A percentile compares a stretch with the other conserved stretches of the same genome.
phyloP scores from a whole-genome alignment of 2,888 invertebrate species.

The Philereme transversata region DNA sequence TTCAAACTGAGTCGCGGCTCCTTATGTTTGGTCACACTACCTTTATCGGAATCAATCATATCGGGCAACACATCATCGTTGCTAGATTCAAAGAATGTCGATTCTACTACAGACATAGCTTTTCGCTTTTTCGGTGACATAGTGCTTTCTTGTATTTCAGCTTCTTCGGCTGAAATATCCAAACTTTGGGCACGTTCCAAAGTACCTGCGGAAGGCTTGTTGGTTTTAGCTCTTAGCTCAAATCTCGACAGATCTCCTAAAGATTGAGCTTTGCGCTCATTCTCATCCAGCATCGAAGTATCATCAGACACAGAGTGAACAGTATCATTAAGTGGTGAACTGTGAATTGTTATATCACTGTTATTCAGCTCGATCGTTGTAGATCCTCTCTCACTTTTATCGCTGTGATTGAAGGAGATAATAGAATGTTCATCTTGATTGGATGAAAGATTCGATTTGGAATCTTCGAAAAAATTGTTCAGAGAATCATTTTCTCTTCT shows the following conservation, averaged over 20 bases:
- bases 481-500: slow-evolving; percentile 77
- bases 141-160: slow-evolving; percentile 71
- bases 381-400: slow-evolving; percentile 79
- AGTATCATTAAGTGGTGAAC: slow-evolving; percentile 84
- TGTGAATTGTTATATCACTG: slow-evolving; percentile 89
- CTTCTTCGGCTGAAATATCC: slow-evolving; percentile 86
- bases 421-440: slow-evolving; percentile 75
- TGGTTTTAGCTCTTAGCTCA: slow-evolving; percentile 70
- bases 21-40: slow-evolving; percentile 73
- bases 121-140: slow-evolving; percentile 86
- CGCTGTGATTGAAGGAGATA: slow-evolving; percentile 74
- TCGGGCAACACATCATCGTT: slow-evolving; percentile 73
- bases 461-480: slow-evolving; percentile 75
- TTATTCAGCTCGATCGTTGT: slow-evolving; percentile 90
- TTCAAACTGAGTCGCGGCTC: slow-evolving; percentile 83
- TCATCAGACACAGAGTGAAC: slow-evolving; percentile 72
- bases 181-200: slow-evolving; percentile 91
- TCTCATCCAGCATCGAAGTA: slow-evolving; percentile 80
- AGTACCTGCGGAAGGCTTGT: slow-evolving; percentile 81
- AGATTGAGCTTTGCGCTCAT: slow-evolving; percentile 90
- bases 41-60: slow-evolving; percentile 70
- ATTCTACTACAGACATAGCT: slow-evolving; percentile 83
- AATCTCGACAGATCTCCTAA: slow-evolving; percentile 91
- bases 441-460: slow-evolving; percentile 77
- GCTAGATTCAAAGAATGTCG: slow-evolving; percentile 72